Base-by-base conservation (phyloP, 1,140 invertebrate species). In the Bombus sylvicola region DNA sequence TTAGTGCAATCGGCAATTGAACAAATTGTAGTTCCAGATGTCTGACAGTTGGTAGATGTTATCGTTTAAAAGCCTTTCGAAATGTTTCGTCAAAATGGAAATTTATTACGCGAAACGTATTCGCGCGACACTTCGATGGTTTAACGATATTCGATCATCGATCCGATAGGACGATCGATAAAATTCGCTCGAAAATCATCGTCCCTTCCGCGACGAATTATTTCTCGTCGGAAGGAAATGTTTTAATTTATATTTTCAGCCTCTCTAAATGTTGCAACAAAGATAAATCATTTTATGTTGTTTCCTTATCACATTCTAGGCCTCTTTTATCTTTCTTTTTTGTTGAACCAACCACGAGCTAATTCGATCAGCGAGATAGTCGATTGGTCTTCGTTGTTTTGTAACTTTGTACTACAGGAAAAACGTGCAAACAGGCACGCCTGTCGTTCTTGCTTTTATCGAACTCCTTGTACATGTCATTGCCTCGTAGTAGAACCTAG, bases 391-490 rank as follows among this genome's bases (percentile, higher is more conserved):
- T 71, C 66, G 66, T 39, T 53, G 34, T n/a, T 72, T 72, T 72
- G 47, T 81, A 37, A 4, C 68, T 41, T 69, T 71, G 78, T 81
- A n/a, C 1, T 31, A 59, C 68, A 59, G 68, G n/a, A 41, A 81
- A 59, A 72, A 47, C 47, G 68, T 81, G 79, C 79, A 81, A 81
- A 72, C 71, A 72, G 68, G 79, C 79, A 59, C 34, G 79, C 31
- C 73, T 59, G 68, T 72, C 78, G 79, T 81, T 72, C 66, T 31
- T 59, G 47, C 25, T 72, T 81, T 81, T 72, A 57, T 81, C n/a
- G 66, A 81, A 72, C 68, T 81, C 47, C 47, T 81, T 81, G 79
- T 81, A 81, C 43, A 22, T 43, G 79, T 81, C 79, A 71, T 22
- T 71, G 47, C 68, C 34, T 25, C 34, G 79, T 53, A 25, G 37